Base-by-base conservation (phyloP, 2,888 invertebrate genomes). In the Notodonta ziczac region DNA sequence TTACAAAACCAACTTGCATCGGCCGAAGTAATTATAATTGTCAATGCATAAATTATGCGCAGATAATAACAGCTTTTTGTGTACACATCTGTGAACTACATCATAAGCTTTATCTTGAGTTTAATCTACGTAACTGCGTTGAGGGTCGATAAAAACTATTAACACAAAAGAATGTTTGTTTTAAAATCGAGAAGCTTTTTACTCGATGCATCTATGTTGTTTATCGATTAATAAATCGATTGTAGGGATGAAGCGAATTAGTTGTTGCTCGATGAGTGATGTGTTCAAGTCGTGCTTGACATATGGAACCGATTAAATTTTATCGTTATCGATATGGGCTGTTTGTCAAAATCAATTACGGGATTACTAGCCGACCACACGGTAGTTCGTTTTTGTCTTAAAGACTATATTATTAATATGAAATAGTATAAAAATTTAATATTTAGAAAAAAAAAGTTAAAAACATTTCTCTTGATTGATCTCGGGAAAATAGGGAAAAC, bases 1-100 rank as follows among this genome's bases (percentile, higher is more conserved):
- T 85, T 81, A 83, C 72, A 78, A 85, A 85, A 84, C 83, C 79
- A 82, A 82, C 82, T 77, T 78, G 82, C 82, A 82, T 81, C 81
- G 80, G 74, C 83, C 81, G 79, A 75, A 74, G 82, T 85, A 86
- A 87, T 87, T 84, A 87, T 78, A 81, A 82, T 75, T 83, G 83
- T 83, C 84, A 84, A 87, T 85, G 86, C 83, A 90, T 90, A 90
- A 88, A 89, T 90, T 87, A 89, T 78, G 69, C 77, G 78, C 79
- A 76, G 72, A 76, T 86, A 88, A 88, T 88, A 85, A 90, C 82
- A 83, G 85, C 82, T 80, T 82, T 78, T 68, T 66, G 66, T 73
- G 73, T 76, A 81, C 80, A 73, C 88, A 84, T 89, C 85, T 86
- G 86, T 89, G 81, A 85, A 86, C 84, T 87, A 85, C 86, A 86